These are phyloP conservation scores for Halictus rubicundus DNA, from an alignment of 1,140 invertebrate species.

Conservation along the genomic window DNA sequence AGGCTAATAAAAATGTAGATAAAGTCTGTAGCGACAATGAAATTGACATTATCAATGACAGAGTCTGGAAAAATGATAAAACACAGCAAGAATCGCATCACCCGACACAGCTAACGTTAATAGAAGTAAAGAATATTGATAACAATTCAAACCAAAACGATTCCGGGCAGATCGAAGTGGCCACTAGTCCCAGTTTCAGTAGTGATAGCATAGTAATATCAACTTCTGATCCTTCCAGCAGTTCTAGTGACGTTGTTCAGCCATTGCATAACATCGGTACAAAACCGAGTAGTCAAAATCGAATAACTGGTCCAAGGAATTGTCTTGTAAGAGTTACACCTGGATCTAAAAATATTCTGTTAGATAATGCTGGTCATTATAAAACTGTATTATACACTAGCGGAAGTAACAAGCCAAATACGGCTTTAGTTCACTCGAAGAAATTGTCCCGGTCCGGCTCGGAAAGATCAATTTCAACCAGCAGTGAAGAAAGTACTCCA, in stretches of 20 bases:
- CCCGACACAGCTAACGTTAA: constrained; percentile 66
- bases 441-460: constrained; percentile 51
- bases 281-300: constrained; percentile 70
- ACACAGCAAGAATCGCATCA: constrained; percentile 1
- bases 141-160: constrained; percentile 57
- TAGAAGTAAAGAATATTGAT: constrained; percentile 72
- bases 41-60: constrained; percentile 75
- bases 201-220: constrained; percentile 76
- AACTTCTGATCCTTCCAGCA: constrained; percentile 77
- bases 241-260: constrained; percentile 72
- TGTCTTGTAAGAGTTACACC: constrained; percentile 87
- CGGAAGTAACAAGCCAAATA: constrained; percentile 61
- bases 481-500: constrained; percentile 73
- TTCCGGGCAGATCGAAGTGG: constrained; percentile 61
- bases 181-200: constrained; percentile 76
- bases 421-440: constrained; percentile 76
- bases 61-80: constrained; percentile 70
- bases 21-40: constrained; percentile 48
- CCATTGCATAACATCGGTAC: constrained; percentile 41
- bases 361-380: constrained; percentile 87
- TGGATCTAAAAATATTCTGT: constrained; percentile 88
- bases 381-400: constrained; percentile 85
- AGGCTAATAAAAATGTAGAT: constrained; percentile 31
- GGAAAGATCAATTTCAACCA: constrained; percentile 70
- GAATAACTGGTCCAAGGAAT: constrained; percentile 83